Conservation (phyloP, 1,140 invertebrate genomes). For the Zaprionus davidi region DNA sequence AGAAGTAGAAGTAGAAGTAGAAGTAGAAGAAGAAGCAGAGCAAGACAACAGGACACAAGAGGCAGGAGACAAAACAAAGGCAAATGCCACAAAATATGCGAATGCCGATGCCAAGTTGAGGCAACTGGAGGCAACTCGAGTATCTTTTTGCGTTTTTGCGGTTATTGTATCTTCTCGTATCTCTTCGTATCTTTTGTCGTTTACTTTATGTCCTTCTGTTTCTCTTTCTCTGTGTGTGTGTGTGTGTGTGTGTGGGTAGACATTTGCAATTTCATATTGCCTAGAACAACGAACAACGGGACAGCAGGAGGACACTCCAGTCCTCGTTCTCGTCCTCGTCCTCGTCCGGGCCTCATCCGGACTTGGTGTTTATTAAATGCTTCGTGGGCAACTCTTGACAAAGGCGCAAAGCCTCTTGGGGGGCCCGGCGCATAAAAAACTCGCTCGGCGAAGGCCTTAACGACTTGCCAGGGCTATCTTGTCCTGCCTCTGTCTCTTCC, state of each 20-base stretch:
- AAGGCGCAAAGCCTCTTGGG: constrained; percentile 45
- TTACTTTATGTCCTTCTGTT: constrained; percentile 27
- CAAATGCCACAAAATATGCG: constrained; percentile 51
- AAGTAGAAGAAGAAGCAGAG: constrained; percentile 1
- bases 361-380: constrained; percentile 70
- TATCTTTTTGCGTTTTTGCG: constrained; percentile 35
- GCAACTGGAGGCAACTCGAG: constrained; percentile 14
- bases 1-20: background rate
- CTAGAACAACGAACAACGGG: constrained; percentile 4
- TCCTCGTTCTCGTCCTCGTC: background rate
- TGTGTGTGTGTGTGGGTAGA: constrained; percentile 23
- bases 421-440: constrained; percentile 51
- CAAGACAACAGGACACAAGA: constrained; percentile 21
- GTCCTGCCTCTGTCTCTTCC: constrained; percentile 1
- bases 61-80: constrained; percentile 25
- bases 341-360: constrained; percentile 6
- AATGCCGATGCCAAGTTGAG: constrained; percentile 18
- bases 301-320: background rate
- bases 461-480: constrained; percentile 52
- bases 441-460: constrained; percentile 43
- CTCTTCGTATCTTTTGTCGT: constrained; percentile 35
- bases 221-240: background rate
- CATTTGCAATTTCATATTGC: constrained; percentile 55
- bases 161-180: constrained; percentile 19
- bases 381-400: constrained; percentile 59